Evolutionary conservation across 2,888 invertebrate species (phyloP).

Genomic region (Campoplex capitator): DNA sequence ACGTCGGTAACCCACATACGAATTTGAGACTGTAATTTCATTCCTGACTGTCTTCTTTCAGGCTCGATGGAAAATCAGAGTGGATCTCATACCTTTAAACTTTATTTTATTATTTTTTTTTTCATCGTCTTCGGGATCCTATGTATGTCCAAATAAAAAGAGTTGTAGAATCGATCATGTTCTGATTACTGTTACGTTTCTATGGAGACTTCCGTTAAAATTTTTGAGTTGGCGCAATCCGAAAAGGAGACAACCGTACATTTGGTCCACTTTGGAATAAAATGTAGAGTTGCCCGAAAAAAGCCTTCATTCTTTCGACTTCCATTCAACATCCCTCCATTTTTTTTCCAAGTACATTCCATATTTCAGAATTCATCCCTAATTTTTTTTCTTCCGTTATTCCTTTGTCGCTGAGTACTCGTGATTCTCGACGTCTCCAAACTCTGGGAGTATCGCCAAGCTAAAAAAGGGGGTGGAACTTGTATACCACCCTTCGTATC

Average conservation of each 20-base stretch:
- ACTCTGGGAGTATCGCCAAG: constrained; percentile 76
- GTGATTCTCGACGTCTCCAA: constrained; percentile 71
- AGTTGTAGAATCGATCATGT: not conserved
- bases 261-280: not conserved
- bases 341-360: constrained; percentile 17
- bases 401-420: constrained; percentile 43
- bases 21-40: constrained; percentile 69
- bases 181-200: not conserved
- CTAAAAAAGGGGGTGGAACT: constrained; percentile 70
- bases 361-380: constrained; percentile 72
- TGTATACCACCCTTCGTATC: constrained; percentile 80
- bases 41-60: constrained; percentile 63
- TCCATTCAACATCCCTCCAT: not conserved
- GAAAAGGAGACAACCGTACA: not conserved
- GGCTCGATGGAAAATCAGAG: constrained; percentile 40
- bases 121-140: not conserved
- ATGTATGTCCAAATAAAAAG: not conserved
- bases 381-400: constrained; percentile 68
- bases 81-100: constrained; percentile 19
- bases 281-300: constrained; percentile 28
- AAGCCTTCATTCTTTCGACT: constrained; percentile 8
- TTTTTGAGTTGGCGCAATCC: not conserved
- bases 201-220: not conserved
- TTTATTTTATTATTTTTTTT: constrained; percentile 6
- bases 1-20: constrained; percentile 70